Evolutionary conservation across 2,888 invertebrate species (phyloP), one percentile per base, ranked within the genome.

Genomic region (Ichneumoninae sp.): DNA sequence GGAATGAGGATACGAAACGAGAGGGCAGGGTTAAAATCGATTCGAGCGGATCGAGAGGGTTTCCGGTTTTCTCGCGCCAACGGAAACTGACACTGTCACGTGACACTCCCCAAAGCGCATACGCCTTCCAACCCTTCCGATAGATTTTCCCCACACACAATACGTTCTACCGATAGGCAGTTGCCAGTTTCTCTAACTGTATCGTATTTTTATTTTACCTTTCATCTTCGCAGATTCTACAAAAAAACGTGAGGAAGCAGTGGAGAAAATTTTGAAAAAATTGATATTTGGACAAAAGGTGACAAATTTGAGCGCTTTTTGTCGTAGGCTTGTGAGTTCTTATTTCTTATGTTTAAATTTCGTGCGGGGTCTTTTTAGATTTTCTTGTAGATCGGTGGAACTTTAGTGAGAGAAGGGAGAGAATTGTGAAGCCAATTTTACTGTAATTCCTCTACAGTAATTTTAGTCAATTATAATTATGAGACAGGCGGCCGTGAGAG

Each of bases 1-100:
- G 40, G 80, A 72, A 60, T 50, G 62, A 72, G 66, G 65, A 33
- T 33, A 50, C 44, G 70, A 81, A 80, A 69, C 75, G 69, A 52
- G 70, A 76, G 75, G 81, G 82, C 82, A 84, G 83, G 86, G 86
- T 78, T 83, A 88, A 72, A 89, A 91, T 91, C 90, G 90, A 91
- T 91, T 90, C 87, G 86, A 78, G 86, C 81, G 84, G 88, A 89
- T 90, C 90, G 88, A 89, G 89, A 87, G 19, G 57, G 86, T 87
- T 90, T 90, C 88, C 90, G 88, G 89, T 90, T 88, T 22, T 30
- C 57, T 57, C 40, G 66, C 80, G 85, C 86, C 87, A 87, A 87
- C 87, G 87, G 86, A 84, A 87, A 87, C 87, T 87, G 87, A 86
- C 84, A 82, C 86, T 75, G 69, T 66, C 44, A 65, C 71, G 54